Evolutionary conservation across 2,113 vertebrate genomes (phyloP), one percentile per base, ranked within the genome.

Genomic region (Heterotilapia buettikoferi): DNA sequence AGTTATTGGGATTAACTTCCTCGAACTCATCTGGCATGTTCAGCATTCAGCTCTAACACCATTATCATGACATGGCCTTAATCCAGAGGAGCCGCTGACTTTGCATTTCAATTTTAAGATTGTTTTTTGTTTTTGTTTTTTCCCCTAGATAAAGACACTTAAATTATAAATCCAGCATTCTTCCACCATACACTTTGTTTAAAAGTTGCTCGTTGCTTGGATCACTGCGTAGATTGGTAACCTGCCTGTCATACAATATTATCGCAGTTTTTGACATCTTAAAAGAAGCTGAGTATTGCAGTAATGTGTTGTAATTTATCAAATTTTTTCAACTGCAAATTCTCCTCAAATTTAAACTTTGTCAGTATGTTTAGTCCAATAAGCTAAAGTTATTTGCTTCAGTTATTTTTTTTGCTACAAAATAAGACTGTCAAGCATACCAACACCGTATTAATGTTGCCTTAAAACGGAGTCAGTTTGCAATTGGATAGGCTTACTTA

Each of bases 1-100:
- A 84, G 53, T 90, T 93, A 66, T 90, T 89, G 52, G 84, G 82
- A 88, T 92, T 85, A 85, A 85, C 82, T 26, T 92, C 87, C 82
- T 81, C 59, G 21, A 12, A 83, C 50, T 59, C 80, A 84, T 90
- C 87, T 40, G 80, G 47, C 61, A 45, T 52, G 80, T 57, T 92
- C 88, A 85, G 87, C 84, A 21, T 80, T 84, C 68, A 82, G 24
- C 73, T 79, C 50, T 80, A 54, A 84, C 85, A 54, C 80, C 54
- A 14, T 86, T 50, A 82, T 71, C 80, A 24, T 52, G 79, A 89
- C 84, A 12, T 1, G 59, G 57, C 56, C 71, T 82, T 83, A 78
- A 90, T 84, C 66, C 85, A 21, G 16, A n/a, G 18, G 53, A 82
- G 33, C 4, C 1, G 0, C 33, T 21, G 68, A 52, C 88, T 52